These are phyloP conservation scores for Cinara cedri DNA, from an alignment of 2,888 invertebrate species.

Conservation along the genomic window DNA sequence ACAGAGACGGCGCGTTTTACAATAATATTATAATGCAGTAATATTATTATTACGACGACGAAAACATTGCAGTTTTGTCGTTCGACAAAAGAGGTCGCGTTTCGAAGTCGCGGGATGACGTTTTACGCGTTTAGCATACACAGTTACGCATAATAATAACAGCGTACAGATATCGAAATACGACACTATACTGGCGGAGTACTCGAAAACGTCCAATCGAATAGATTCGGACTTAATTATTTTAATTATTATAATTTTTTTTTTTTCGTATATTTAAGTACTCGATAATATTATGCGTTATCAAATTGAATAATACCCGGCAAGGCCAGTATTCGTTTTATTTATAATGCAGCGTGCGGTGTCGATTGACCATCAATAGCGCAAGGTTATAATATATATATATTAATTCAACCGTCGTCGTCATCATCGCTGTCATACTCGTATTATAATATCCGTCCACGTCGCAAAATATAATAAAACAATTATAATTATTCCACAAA, in stretches of 20 bases:
- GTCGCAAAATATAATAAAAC: too few relatives aligned
- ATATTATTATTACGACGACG: too few relatives aligned
- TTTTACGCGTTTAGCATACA: too few relatives aligned
- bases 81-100: constrained; percentile 17
- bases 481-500: not conserved
- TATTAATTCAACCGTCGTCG: not conserved
- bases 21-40: too few relatives aligned
- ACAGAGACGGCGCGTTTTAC: not conserved
- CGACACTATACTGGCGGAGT: too few relatives aligned
- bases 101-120: not conserved
- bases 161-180: not conserved
- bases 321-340: constrained; percentile 2
- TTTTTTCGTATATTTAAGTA: not conserved
- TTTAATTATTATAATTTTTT: not conserved
- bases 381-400: constrained; percentile 15
- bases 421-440: too few relatives aligned
- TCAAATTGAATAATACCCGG: not conserved
- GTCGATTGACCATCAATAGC: not conserved
- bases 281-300: not conserved
- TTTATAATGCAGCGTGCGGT: too few relatives aligned
- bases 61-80: constrained; percentile 7
- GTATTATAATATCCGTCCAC: not conserved
- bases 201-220: not conserved
- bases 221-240: not conserved
- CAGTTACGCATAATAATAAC: too few relatives aligned